Percentiles rank a stretch among this genome's conserved stretches.
These are phyloP conservation scores for Ianthella basta DNA, from an alignment of 37 sponge, comb jelly and placozoan genomes.

Conservation along the genomic window DNA sequence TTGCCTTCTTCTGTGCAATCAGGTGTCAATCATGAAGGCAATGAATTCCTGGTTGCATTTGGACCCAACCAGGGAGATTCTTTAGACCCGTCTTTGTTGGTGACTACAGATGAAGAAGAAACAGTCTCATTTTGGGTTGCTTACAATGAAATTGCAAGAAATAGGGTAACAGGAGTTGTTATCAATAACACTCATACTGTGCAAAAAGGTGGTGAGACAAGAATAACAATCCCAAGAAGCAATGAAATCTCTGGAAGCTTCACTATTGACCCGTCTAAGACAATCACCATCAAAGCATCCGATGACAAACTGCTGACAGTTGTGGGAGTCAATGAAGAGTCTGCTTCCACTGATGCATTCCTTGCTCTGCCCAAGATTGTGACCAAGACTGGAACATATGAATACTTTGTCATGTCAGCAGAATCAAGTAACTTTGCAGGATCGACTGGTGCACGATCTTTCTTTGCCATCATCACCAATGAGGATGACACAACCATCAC, in stretches of 20 bases:
- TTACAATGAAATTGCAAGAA: not conserved
- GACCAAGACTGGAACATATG: conserved; percentile 12
- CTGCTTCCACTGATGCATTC: conserved; percentile 43
- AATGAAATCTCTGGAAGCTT: not conserved
- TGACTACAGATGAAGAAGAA: conserved; percentile 24
- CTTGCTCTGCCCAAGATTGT: conserved; percentile 44
- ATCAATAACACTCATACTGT: conserved; percentile 8
- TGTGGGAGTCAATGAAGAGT: conserved; percentile 43
- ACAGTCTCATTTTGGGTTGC: conserved; percentile 6
- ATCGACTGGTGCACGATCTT: not conserved
- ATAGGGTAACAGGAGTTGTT: not conserved
- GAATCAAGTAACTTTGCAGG: not conserved
- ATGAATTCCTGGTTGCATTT: not conserved
- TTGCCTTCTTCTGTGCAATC: too few relatives aligned
- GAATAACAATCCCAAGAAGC: not conserved
- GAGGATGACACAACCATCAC: conserved; percentile 27
- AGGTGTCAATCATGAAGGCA: not conserved
- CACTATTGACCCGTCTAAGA: not conserved
- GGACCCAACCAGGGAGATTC: not conserved
- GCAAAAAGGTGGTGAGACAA: not conserved
- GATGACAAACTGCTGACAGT: conserved; percentile 26
- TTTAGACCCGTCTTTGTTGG: not conserved
- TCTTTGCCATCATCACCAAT: conserved; percentile 36
- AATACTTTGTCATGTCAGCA: conserved; percentile 28
- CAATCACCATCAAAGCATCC: not conserved